These are phyloP conservation scores for Melipona beecheii DNA, from an alignment of 2,888 invertebrate genomes.

Conservation along the genomic window DNA sequence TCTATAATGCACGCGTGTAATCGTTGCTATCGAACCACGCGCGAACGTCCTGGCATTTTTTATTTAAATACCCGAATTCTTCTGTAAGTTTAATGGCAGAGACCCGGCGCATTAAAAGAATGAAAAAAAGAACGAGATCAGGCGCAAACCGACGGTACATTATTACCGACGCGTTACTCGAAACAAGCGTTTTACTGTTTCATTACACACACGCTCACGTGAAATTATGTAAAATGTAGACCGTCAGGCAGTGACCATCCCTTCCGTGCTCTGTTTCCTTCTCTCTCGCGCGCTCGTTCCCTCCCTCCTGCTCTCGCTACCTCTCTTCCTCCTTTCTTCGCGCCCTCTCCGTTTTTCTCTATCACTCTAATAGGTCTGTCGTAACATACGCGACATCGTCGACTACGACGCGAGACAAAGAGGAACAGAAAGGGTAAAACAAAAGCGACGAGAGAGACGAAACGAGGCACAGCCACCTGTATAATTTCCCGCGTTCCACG, in stretches of 20 bases:
- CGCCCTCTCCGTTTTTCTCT: neutral
- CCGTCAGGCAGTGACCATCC: constrained; percentile 45
- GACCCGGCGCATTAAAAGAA: neutral
- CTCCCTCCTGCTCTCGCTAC: neutral
- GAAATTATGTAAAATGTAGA: constrained; percentile 67
- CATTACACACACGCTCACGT: constrained; percentile 56
- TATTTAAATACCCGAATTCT: neutral
- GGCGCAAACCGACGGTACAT: constrained; percentile 23
- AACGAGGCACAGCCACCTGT: constrained; percentile 46
- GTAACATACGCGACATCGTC: constrained; percentile 5
- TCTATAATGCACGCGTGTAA: neutral
- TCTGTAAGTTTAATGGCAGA: neutral
- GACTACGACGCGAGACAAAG: neutral
- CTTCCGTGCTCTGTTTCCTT: constrained; percentile 30
- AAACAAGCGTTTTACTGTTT: constrained; percentile 64
- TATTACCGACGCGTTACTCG: constrained; percentile 59
- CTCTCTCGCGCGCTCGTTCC: neutral
- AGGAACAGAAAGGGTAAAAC: constrained; percentile 6
- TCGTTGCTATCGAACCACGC: neutral
- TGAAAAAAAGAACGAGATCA: constrained; percentile 25
- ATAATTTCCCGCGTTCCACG: constrained; percentile 63
- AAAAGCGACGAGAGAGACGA: neutral
- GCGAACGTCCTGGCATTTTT: neutral
- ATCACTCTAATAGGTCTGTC: neutral
- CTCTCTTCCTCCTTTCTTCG: neutral